These are phyloP conservation scores for Cardiocondyla obscurior DNA, from an alignment of 1,140 invertebrate species.

Conservation along the genomic window DNA sequence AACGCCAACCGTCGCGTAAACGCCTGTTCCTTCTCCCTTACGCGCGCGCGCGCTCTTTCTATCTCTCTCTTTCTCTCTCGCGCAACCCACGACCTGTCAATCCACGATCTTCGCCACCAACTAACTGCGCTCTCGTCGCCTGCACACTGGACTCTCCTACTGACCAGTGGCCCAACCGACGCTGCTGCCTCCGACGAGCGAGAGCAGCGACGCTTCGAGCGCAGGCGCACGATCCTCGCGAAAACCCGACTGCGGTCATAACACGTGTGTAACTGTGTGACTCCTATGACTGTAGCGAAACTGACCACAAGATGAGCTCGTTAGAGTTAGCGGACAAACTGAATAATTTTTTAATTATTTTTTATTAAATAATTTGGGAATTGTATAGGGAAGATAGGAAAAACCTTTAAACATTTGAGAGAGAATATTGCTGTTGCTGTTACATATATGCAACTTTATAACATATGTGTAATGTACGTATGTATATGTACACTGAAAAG, in stretches of 20 bases:
- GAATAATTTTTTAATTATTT: too few relatives aligned
- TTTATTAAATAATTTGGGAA: too few relatives aligned
- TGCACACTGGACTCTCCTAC: conserved; percentile 63
- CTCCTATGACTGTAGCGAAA: too few relatives aligned
- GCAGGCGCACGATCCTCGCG: conserved; percentile 12
- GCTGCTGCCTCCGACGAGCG: conserved; percentile 60
- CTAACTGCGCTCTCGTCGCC: conserved; percentile 65
- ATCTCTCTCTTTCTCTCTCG: conserved; percentile 48
- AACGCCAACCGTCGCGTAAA: conserved; percentile 60
- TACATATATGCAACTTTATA: too few relatives aligned
- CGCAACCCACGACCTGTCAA: conserved; percentile 70
- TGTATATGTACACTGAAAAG: too few relatives aligned
- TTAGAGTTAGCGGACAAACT: too few relatives aligned
- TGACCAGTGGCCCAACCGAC: conserved; percentile 31
- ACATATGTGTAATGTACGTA: too few relatives aligned
- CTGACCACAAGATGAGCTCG: too few relatives aligned
- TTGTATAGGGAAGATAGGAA: too few relatives aligned
- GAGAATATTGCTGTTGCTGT: too few relatives aligned
- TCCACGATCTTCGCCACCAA: conserved; percentile 68
- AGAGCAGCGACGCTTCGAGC: not conserved
- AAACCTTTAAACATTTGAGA: too few relatives aligned
- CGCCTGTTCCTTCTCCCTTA: conserved; percentile 64
- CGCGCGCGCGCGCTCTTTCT: conserved; percentile 33
- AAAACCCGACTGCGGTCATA: not conserved
- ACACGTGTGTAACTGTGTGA: too few relatives aligned